phyloP scores from a whole-genome alignment of 2,113 vertebrate genomes.

The Phylloscopus trochilus region DNA sequence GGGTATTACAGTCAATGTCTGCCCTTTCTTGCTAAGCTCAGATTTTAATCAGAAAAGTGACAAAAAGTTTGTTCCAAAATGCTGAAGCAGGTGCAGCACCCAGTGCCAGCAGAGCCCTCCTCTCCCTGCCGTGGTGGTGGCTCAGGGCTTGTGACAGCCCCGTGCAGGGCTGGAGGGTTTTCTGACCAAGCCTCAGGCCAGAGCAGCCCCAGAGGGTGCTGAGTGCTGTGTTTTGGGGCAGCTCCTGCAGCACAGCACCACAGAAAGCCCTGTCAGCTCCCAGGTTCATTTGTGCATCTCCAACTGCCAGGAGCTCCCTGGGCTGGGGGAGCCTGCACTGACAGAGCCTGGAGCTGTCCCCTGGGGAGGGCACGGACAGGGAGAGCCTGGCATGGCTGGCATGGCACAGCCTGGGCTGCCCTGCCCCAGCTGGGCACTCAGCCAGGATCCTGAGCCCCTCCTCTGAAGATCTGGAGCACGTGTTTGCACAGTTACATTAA shows the following conservation, averaged over 20 bases:
- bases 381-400: neutral
- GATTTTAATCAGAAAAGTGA: neutral
- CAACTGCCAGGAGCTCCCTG: neutral
- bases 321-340: neutral
- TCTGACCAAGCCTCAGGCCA: neutral
- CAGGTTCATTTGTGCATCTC: neutral
- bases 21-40: neutral
- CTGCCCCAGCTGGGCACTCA: neutral
- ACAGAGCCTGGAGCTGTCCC: neutral
- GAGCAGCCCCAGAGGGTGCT: neutral
- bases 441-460: neutral
- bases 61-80: neutral
- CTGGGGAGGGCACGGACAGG: neutral
- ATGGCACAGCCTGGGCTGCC: rapidly evolving
- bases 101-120: neutral
- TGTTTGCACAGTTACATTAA: neutral
- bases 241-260: neutral
- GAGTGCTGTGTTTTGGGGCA: neutral
- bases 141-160: neutral
- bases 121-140: rapidly evolving
- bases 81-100: neutral
- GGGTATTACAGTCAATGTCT: neutral
- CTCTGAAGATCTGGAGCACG: neutral
- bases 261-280: neutral
- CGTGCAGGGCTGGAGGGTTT: neutral